Evolutionary conservation across 2,113 vertebrate species (phyloP).

Genomic region (Meriones unguiculatus): DNA sequence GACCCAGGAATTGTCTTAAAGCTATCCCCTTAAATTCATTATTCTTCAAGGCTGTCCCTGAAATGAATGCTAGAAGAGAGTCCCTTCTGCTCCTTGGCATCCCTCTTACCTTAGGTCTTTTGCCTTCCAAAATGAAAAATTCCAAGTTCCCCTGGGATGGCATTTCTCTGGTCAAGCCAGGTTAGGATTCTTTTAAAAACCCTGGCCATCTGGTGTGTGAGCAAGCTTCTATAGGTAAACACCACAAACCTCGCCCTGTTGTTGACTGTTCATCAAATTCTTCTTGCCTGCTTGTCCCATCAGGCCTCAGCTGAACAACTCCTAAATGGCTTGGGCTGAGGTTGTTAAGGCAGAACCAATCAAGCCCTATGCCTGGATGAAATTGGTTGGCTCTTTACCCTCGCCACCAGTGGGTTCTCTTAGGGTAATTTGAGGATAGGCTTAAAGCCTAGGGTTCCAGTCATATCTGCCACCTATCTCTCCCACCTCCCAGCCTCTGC

Average conservation of each 20-base stretch:
- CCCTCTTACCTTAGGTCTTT: not conserved
- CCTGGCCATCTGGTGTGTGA: not conserved
- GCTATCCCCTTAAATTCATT: not conserved
- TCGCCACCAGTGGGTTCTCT: constrained; percentile 34
- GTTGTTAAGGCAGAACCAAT: not conserved
- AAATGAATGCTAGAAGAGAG: not conserved
- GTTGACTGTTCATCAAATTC: not conserved
- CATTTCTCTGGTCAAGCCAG: not conserved
- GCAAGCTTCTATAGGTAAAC: not conserved
- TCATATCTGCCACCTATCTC: not conserved
- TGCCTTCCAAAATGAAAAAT: constrained; percentile 42
- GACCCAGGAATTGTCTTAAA: not conserved
- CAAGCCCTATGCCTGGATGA: not conserved
- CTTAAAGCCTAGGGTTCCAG: not conserved
- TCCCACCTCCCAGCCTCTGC: not conserved
- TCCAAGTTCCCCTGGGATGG: not conserved
- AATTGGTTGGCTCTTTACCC: constrained; percentile 16
- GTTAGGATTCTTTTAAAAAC: not conserved
- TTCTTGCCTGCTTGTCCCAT: constrained; percentile 17
- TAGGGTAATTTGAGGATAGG: not conserved
- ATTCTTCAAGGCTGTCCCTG: not conserved
- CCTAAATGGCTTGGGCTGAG: not conserved
- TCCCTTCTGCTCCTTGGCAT: not conserved
- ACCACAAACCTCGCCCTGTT: not conserved
- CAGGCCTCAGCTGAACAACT: constrained; percentile 3